Conservation (phyloP, 1,140 invertebrate genomes). For the Trichonephila inaurata region DNA sequence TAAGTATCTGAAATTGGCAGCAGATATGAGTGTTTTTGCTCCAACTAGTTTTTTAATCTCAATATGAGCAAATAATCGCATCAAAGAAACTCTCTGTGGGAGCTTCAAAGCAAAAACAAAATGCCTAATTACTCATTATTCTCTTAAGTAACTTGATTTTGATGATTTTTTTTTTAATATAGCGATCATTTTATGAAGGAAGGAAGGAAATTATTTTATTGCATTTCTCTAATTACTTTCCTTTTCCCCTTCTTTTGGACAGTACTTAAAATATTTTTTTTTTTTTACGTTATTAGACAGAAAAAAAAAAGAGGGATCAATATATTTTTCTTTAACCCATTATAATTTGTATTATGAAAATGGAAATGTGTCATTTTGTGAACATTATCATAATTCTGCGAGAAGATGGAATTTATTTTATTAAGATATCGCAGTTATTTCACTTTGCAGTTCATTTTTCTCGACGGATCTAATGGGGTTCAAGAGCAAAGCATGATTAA, state of each 20-base stretch:
- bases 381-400: not conserved
- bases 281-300: not conserved
- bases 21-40: conserved; percentile 6
- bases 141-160: conserved; percentile 30
- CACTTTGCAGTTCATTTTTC: no score
- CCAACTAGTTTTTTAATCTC: not conserved
- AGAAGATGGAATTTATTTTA: not conserved
- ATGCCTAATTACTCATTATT: conserved; percentile 38
- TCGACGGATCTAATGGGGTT: no score
- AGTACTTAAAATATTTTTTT: not conserved
- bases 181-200: not conserved
- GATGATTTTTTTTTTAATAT: conserved; percentile 1
- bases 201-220: conserved; percentile 24
- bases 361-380: not conserved
- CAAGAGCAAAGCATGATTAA: no score
- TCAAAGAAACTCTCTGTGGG: conserved; percentile 17
- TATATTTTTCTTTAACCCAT: not conserved
- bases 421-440: not conserved
- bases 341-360: not conserved
- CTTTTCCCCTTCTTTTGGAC: not conserved
- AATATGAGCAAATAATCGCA: conserved; percentile 1
- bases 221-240: conserved; percentile 39
- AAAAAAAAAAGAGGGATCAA: not conserved
- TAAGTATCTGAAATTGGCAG: not conserved
- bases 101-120: not conserved